phyloP scores from a whole-genome alignment of 2,797 vertebrate genomes.

The Anguilla obscura region DNA sequence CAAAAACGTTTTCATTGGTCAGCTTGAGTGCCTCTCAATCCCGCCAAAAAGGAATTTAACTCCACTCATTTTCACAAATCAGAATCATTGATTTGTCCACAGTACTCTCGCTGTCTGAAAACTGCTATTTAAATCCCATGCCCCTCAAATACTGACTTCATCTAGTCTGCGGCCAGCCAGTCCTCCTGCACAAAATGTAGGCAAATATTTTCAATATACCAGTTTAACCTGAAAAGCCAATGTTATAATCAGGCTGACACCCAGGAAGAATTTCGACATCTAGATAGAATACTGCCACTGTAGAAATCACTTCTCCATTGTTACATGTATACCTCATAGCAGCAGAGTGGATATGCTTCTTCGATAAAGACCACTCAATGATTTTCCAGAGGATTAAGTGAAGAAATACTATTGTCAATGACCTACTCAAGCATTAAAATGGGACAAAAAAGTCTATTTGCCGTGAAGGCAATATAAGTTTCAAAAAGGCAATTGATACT shows the following conservation, averaged over 20 bases:
- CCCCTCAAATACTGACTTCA: not conserved
- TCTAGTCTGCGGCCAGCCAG: not conserved
- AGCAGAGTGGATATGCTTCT: not conserved
- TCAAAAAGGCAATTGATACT: not conserved
- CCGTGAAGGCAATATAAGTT: not conserved
- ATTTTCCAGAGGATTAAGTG: conserved; percentile 14
- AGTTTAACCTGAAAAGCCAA: not conserved
- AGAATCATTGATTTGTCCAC: not conserved
- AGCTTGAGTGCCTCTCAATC: not conserved
- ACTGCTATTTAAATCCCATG: not conserved
- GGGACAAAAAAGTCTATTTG: not conserved
- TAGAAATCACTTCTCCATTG: not conserved
- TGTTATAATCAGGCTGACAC: not conserved
- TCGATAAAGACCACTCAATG: not conserved
- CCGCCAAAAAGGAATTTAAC: not conserved
- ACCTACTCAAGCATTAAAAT: conserved; percentile 7
- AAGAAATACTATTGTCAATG: conserved; percentile 5
- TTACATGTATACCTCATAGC: not conserved
- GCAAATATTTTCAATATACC: not conserved
- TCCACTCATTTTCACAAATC: not conserved
- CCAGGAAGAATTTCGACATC: not conserved
- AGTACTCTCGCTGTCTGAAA: not conserved
- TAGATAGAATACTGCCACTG: not conserved
- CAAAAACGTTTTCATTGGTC: not conserved
- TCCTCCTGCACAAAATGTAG: not conserved